Evolutionary conservation across 92 coral and sea anemone species (phyloP), one percentile per base, ranked within the genome.

Genomic region (Epizoanthus stellaris): DNA sequence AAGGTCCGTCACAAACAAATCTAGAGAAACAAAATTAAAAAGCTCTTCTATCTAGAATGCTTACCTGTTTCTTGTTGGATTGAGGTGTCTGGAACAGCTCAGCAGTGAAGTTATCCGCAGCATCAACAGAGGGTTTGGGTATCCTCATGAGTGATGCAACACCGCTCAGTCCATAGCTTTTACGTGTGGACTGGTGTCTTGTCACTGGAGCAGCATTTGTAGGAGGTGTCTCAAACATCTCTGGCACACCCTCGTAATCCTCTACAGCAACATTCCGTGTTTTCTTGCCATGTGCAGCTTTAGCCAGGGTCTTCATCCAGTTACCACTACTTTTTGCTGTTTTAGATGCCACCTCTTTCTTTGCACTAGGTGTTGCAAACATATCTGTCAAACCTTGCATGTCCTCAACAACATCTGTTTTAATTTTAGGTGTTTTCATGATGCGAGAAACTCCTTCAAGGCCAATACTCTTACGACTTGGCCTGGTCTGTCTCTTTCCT

Each of bases 271-370:
- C 63, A 21, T 76, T 85, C 52, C 69, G 81, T 43, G 82, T 74
- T 59, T 88, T 72, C 21, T 82, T 85, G 20, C 80, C 90, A 63
- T 82, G 83, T 3, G 93, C 73, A 19, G 93, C 90, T 49, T 82
- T 91, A 34, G 95, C 92, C 13, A 94, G 73, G 75, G 89, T 76
- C 58, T 88, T 91, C 79, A 94, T 74, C 98, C 93, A 94, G 86
- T 89, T 89, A 67, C 90, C 90, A 73, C 77, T 47, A 62, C 86
- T 61, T 81, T 90, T 69, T 43, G 69, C 7, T 73, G 68, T 59
- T 60, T 38, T 54, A 38, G 84, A 63, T 15, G 85, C 65, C 39
- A 16, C 64, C 30, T 38, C 75, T 36, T 73, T 87, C 58, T 77
- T 80, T 14, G 54, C 82, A 36, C 86, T 67, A 21, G 95, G 92